These are phyloP conservation scores for Bibio marci DNA, from an alignment of 2,888 invertebrate genomes.

Conservation along the genomic window DNA sequence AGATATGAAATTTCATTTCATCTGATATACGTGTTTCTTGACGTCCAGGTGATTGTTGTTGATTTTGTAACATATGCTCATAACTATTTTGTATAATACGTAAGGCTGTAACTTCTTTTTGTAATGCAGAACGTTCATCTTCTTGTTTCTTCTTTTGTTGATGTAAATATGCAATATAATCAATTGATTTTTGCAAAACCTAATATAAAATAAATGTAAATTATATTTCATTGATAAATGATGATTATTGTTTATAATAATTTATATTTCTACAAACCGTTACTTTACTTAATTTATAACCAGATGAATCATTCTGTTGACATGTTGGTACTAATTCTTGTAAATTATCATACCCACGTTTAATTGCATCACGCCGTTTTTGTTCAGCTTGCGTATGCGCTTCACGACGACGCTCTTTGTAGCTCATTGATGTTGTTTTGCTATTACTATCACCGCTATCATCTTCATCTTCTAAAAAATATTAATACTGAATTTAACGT, in stretches of 20 bases:
- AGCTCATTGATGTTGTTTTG: slow-evolving; percentile 48
- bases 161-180: slow-evolving; percentile 79
- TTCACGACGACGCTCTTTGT: slow-evolving; percentile 84
- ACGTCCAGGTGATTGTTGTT: slow-evolving; percentile 78
- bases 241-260: slow-evolving; percentile 2
- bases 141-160: slow-evolving; percentile 88
- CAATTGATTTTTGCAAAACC: slow-evolving; percentile 75
- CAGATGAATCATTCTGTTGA: slow-evolving; percentile 78
- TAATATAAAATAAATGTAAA: slow-evolving; percentile 45
- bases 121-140: slow-evolving; percentile 76
- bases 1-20: slow-evolving; percentile 92
- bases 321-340: slow-evolving; percentile 89
- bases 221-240: too few species aligned
- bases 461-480: slow-evolving; percentile 39
- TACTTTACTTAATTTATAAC: slow-evolving; percentile 91
- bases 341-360: slow-evolving; percentile 88
- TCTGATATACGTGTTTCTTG: slow-evolving; percentile 81
- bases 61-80: slow-evolving; percentile 90
- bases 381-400: slow-evolving; percentile 95
- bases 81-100: slow-evolving; percentile 91
- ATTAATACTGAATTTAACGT: too few species aligned
- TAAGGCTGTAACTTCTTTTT: slow-evolving; percentile 84
- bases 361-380: slow-evolving; percentile 90
- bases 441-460: slow-evolving; percentile 42
- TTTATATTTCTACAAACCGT: slow-evolving; percentile 35